Base-by-base conservation (phyloP, 2,113 vertebrate genomes). In the Elephas maximus region DNA sequence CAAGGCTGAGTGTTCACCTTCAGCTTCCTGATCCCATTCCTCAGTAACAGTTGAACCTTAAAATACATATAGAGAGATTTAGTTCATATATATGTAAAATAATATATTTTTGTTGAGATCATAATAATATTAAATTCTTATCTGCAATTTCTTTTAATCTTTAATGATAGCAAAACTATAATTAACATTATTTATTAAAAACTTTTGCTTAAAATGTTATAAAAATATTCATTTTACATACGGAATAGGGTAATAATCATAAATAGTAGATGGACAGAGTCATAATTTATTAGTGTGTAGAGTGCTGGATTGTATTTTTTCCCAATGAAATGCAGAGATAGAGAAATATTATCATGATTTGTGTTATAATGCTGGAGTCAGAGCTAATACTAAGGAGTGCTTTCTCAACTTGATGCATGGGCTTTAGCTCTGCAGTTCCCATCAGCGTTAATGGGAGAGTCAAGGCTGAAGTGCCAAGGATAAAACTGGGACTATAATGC, bases 301-400 rank as follows among this genome's bases (percentile, higher is more conserved):
- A 92, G 57, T 88, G 65, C 95, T 93, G 87, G 84, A 87, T 92
- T 97, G 51, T 96, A 96, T 95, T 98, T 96, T 92, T 95, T 81
- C 63, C 82, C 96, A 95, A 65, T 90, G 88, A 96, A 97, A 95
- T 80, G 88, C 57, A 63, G 96, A 97, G 92, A 97, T 97, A 95
- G 86, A 95, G 90, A 96, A 97, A 95, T 97, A 96, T 97, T 96
- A 97, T 80, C 90, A 86, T 96, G 97, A 97, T 98, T 97, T 97
- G 95, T 97, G 90, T 95, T 95, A 41, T 81, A 96, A 95, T 76
- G 78, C 33, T 80, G 63, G 92, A 96, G 97, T 97, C 96, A 94
- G 92, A 97, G 89, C 95, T 96, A 97, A 96, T 81, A 67, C 67
- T 48, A 57, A 95, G 82, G 81, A 92, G 74, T 95, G 81, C 92